These are phyloP conservation scores for Dicentrarchus labrax DNA, from an alignment of 2,113 vertebrate genomes.

Conservation along the genomic window DNA sequence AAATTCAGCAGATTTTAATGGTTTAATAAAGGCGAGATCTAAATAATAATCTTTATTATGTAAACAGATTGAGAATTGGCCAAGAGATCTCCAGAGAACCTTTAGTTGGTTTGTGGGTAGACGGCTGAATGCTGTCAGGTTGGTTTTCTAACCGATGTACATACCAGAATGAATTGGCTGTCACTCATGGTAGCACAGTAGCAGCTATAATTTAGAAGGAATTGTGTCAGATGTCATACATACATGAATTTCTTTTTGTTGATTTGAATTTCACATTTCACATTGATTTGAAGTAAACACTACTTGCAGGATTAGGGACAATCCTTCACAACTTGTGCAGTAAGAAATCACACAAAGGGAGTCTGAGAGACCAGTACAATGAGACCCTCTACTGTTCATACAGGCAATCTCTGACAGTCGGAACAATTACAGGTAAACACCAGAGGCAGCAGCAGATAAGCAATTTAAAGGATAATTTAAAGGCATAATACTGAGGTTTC, in stretches of 20 bases:
- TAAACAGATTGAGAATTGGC: background rate
- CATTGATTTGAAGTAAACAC: background rate
- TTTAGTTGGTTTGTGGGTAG: background rate
- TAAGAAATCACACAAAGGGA: background rate
- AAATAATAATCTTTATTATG: background rate
- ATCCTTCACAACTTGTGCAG: background rate
- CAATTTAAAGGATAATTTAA: background rate
- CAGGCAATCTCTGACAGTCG: background rate
- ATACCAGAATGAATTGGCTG: background rate
- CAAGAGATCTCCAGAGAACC: background rate
- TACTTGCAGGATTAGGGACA: background rate
- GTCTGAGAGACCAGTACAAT: constrained; percentile 12
- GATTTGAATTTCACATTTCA: too few species aligned
- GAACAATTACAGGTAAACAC: background rate
- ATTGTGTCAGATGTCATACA: background rate
- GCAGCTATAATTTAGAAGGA: background rate
- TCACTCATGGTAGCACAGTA: background rate
- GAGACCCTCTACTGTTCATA: constrained; percentile 63
- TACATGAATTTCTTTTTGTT: background rate
- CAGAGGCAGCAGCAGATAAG: background rate
- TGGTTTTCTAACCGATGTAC: background rate
- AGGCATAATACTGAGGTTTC: background rate
- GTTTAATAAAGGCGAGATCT: background rate
- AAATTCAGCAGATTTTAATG: background rate
- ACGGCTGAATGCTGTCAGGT: background rate